Base-by-base conservation (phyloP, 37 sponge, comb jelly and placozoan genomes). In the Eunapius fragilis region DNA sequence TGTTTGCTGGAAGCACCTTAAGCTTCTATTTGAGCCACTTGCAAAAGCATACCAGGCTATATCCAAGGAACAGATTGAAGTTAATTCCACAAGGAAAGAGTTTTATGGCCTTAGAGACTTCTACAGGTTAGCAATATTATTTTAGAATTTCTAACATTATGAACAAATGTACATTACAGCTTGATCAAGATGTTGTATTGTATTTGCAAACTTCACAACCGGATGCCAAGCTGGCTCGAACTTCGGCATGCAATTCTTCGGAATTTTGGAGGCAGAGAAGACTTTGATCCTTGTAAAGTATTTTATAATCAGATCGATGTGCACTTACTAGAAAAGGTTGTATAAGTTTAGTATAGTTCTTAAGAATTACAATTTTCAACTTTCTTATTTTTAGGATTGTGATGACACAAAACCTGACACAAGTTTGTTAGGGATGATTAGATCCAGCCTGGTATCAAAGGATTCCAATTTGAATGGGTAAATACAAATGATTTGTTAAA, bases 81-180 rank as follows among this genome's bases (percentile, higher is more conserved):
- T n/a, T n/a, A n/a, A n/a, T n/a, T n/a, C n/a, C n/a, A n/a, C n/a
- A n/a, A 76, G 37, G 27, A 85, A 70, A 37, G 91, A 90, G 37
- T 93, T 90, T 69, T 92, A 89, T 84, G 96, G 96, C 7, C 86
- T 95, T 2, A 68, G 96, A 75, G 96, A 95, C 74, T 95, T 92
- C 71, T 95, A 90, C 81, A 90, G 87, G 87, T 87, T 49, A 78
- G 12, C 0, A 32, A 2, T 33, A 12, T 68, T 5, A 5, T 7
- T 76, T 36, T 30, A 13, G 45, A 28, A 58, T 19, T 58, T 10
- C 5, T 41, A 58, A 35, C 33, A 0, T 67, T 68, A 48, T 69
- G 6, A 0, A 47, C 17, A 31, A 19, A 17, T 85, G 23, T 48
- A 0, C 25, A 25, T 32, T 36, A 3, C 72, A 89, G 95, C 77